A percentile compares a stretch with the other conserved stretches of the same genome.
Conservation (phyloP, 2,797 vertebrate genomes). For the Oreonectes daqikongensis region DNA sequence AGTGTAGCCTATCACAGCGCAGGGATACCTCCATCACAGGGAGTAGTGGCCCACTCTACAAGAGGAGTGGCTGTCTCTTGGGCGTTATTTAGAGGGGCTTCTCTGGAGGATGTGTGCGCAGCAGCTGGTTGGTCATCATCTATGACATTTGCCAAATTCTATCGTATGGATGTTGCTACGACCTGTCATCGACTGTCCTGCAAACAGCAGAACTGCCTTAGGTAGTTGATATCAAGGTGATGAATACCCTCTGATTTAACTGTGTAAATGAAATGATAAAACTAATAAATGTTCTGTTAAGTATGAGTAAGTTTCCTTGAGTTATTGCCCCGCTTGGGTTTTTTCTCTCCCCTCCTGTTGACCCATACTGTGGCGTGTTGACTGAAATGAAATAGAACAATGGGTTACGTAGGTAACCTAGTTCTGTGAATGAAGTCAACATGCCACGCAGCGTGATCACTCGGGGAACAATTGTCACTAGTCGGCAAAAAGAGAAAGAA, state of each 20-base stretch:
- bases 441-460: not conserved
- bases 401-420: not conserved
- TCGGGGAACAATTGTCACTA: not conserved
- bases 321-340: not conserved
- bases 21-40: not conserved
- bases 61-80: not conserved
- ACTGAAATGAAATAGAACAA: not conserved
- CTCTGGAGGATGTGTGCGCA: not conserved
- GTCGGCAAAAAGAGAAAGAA: not conserved
- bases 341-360: not conserved
- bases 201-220: not conserved
- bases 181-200: not conserved
- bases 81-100: not conserved
- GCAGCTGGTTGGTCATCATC: not conserved
- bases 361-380: not conserved
- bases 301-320: not conserved
- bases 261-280: not conserved
- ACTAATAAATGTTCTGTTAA: not conserved
- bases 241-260: too few relatives aligned
- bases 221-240: not conserved
- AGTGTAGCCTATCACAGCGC: not conserved
- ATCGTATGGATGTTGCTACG: not conserved
- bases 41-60: not conserved
- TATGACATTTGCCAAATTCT: not conserved
- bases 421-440: conserved; percentile 16